These are phyloP conservation scores for Aphidius colemani DNA, from an alignment of 2,888 invertebrate species.

Conservation along the genomic window DNA sequence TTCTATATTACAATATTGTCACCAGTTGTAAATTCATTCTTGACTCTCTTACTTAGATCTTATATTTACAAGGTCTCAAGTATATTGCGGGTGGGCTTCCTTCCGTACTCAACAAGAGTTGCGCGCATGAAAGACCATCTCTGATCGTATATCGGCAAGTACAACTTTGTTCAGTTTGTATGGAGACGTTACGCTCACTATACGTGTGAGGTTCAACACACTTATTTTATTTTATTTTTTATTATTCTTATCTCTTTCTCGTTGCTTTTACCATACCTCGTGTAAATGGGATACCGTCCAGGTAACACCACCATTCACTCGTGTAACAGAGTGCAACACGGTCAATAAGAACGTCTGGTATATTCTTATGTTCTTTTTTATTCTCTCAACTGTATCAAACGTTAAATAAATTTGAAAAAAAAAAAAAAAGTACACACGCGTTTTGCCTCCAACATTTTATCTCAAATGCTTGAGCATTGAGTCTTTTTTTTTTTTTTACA, in stretches of 20 bases:
- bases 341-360: slow-evolving; percentile 26
- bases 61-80: slow-evolving; percentile 18
- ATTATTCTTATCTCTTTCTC: slow-evolving; percentile 13
- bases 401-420: slow-evolving; percentile 25
- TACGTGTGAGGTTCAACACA: slow-evolving; percentile 27
- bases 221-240: slow-evolving; percentile 15
- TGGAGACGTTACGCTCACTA: slow-evolving; percentile 52
- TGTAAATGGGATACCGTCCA: slow-evolving; percentile 17
- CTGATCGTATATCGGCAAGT: slow-evolving; percentile 56
- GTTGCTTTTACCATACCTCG: slow-evolving; percentile 25
- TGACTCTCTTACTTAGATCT: slow-evolving; percentile 18
- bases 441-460: slow-evolving; percentile 22
- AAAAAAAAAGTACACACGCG: slow-evolving; percentile 20
- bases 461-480: slow-evolving; percentile 25
- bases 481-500: slow-evolving; percentile 14
- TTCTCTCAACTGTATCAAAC: slow-evolving; percentile 11
- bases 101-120: slow-evolving; percentile 19
- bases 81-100: slow-evolving; percentile 55
- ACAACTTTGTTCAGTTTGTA: slow-evolving; percentile 53
- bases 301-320: slow-evolving; percentile 17
- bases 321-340: slow-evolving; percentile 20
- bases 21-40: slow-evolving; percentile 20
- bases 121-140: slow-evolving; percentile 40
- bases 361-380: neutral
- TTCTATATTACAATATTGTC: slow-evolving; percentile 7